Conservation (phyloP, 1,140 invertebrate genomes). For the Zaprionus gabonicus region DNA sequence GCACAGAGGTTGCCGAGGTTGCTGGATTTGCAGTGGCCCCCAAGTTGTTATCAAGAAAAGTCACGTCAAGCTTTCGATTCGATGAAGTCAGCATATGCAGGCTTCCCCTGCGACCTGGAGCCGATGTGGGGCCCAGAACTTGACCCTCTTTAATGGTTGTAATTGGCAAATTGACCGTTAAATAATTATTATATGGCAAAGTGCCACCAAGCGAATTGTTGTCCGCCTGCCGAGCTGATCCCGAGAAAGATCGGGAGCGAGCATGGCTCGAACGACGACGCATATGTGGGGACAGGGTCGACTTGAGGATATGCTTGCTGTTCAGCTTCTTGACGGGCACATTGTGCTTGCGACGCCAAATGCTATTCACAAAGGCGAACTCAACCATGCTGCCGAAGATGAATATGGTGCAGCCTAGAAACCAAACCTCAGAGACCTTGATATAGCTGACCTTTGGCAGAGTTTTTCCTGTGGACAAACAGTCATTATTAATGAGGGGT, state of each 20-base stretch:
- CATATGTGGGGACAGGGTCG: constrained; percentile 90
- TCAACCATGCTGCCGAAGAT: constrained; percentile 94
- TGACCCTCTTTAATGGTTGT: constrained; percentile 71
- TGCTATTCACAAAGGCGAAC: constrained; percentile 95
- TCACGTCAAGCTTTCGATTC: constrained; percentile 54
- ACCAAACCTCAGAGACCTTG: constrained; percentile 96
- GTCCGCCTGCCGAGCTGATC: constrained; percentile 86
- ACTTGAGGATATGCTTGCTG: constrained; percentile 93
- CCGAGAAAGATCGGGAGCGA: constrained; percentile 90
- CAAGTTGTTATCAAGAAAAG: constrained; percentile 63
- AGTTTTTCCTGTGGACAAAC: constrained; percentile 87
- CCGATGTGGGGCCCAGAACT: constrained; percentile 28
- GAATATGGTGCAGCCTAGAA: constrained; percentile 93
- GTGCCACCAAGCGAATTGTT: constrained; percentile 75
- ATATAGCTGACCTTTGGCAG: constrained; percentile 95
- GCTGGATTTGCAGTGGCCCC: constrained; percentile 2
- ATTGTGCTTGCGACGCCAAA: constrained; percentile 92
- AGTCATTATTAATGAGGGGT: background rate
- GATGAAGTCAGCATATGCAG: constrained; percentile 31
- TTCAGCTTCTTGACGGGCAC: constrained; percentile 93
- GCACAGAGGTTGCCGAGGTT: background rate
- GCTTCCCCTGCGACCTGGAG: background rate
- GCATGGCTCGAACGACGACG: constrained; percentile 88
- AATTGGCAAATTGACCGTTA: constrained; percentile 77
- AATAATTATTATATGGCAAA: constrained; percentile 69